Evolutionary conservation across 2,113 vertebrate genomes (phyloP), one percentile per base, ranked within the genome.

Genomic region (Arothron firmamentum): DNA sequence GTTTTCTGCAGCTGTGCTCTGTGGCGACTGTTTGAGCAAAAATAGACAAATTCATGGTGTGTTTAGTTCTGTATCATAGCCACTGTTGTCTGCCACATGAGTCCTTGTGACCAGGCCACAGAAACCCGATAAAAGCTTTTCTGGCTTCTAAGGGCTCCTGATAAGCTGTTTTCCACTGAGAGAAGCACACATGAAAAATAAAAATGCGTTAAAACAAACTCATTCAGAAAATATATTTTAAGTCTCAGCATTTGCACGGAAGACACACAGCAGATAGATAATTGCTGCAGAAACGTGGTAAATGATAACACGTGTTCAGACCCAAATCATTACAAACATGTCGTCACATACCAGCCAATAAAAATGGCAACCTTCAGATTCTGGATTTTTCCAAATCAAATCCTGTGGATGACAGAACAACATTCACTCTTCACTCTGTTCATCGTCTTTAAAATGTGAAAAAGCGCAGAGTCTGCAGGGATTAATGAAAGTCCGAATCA

Each of bases 81-180:
- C 73, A 69, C 56, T 80, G 77, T 81, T 73, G 53, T 74, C 43
- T 67, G 25, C 57, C 68, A 2, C 74, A 75, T 75, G 67, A 43
- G 67, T 78, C 63, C 80, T 80, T 79, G 82, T 88, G 82, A 86
- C 80, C 55, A 67, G 54, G 78, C 86, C 74, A 46, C 78, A 80
- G 48, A 81, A 62, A 72, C 20, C 14, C 74, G 57, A 77, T 75
- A 71, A 59, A 65, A 67, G 28, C 47, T 17, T 23, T 46, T 31
- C 56, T 23, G 2, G 21, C 63, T 28, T 56, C 38, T 8, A 17
- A 56, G 19, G 50, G 47, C 25, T 38, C 14, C 14, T 12, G 59
- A 69, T 62, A 23, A 41, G 43, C n/a, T 52, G 5, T 5, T 8
- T 62, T 63, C 23, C 46, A 49, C 47, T 74, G n/a, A 18, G 45